These are phyloP conservation scores for Cylas formicarius DNA, from an alignment of 1,140 invertebrate species.

Conservation along the genomic window DNA sequence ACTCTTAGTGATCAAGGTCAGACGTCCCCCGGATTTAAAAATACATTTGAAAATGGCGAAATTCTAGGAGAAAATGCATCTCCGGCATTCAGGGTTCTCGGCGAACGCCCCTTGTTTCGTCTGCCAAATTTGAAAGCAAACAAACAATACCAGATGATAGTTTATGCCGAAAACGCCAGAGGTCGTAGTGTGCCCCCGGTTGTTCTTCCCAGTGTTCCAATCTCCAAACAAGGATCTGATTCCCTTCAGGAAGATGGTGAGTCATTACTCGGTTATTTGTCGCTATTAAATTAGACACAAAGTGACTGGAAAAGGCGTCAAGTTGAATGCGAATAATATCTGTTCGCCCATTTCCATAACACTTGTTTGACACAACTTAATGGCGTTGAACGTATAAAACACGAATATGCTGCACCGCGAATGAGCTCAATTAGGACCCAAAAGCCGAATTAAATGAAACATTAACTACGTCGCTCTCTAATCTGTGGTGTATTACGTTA, in stretches of 20 bases:
- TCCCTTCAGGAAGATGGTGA: constrained; percentile 32
- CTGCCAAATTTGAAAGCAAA: constrained; percentile 59
- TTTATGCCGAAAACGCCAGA: constrained; percentile 65
- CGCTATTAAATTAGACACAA: no score
- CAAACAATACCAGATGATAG: constrained; percentile 56
- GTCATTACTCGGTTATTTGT: no score
- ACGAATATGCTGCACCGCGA: no score
- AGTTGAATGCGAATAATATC: no score
- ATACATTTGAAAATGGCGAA: background rate
- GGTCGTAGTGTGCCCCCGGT: constrained; percentile 59
- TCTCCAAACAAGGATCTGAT: constrained; percentile 41
- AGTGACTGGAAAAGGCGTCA: no score
- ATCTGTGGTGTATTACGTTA: no score
- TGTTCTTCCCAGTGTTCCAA: constrained; percentile 50
- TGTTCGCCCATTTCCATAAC: no score
- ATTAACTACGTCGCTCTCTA: no score
- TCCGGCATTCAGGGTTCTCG: constrained; percentile 51
- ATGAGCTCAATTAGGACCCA: no score
- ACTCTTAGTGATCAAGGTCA: constrained; percentile 54
- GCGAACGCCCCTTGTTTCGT: constrained; percentile 55
- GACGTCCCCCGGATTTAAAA: constrained; percentile 7
- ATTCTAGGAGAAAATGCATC: constrained; percentile 21
- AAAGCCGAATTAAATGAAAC: no score
- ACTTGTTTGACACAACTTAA: no score
- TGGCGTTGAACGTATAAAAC: no score